A percentile compares a stretch with the other conserved stretches of the same genome.
These are phyloP conservation scores for Dysidea cf. avara DNA, from an alignment of 37 sponge, comb jelly and placozoan genomes.

Conservation along the genomic window DNA sequence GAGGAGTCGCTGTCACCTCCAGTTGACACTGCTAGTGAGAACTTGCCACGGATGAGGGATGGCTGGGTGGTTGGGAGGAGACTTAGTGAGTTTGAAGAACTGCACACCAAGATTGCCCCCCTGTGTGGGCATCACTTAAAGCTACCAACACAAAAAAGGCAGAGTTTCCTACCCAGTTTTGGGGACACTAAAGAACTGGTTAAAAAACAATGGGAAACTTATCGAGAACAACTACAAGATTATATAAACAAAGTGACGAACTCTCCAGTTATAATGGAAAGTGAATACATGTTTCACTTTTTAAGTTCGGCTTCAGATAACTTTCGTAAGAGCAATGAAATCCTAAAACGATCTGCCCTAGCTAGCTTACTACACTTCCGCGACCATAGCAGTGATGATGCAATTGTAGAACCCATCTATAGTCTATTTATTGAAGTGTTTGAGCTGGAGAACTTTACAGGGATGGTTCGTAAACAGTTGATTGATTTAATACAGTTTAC, in stretches of 20 bases:
- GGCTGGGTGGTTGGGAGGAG: conserved; percentile 82
- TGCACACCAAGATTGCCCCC: conserved; percentile 59
- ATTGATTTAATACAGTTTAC: conserved; percentile 82
- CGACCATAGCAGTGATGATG: conserved; percentile 42
- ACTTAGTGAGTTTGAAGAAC: conserved; percentile 71
- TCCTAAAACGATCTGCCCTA: not conserved
- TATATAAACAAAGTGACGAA: conserved; percentile 49
- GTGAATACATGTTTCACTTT: conserved; percentile 79
- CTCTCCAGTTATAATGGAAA: conserved; percentile 45
- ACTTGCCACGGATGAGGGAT: conserved; percentile 7
- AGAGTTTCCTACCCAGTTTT: no score
- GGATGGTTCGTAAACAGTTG: conserved; percentile 65
- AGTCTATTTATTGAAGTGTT: conserved; percentile 77
- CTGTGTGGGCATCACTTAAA: conserved; percentile 45
- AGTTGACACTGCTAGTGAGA: not conserved
- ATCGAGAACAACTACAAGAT: conserved; percentile 33
- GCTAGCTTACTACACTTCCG: conserved; percentile 11
- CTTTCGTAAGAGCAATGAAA: conserved; percentile 28
- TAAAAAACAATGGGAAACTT: conserved; percentile 60
- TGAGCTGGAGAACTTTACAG: conserved; percentile 77
- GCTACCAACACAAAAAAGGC: conserved; percentile 39
- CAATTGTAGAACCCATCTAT: conserved; percentile 74
- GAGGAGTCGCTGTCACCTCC: not conserved
- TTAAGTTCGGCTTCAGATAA: conserved; percentile 68
- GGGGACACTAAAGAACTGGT: no score